Percentiles rank a stretch among this genome's conserved stretches.
Conservation (phyloP, 2,888 invertebrate genomes). For the Caenorhabditis afra region DNA sequence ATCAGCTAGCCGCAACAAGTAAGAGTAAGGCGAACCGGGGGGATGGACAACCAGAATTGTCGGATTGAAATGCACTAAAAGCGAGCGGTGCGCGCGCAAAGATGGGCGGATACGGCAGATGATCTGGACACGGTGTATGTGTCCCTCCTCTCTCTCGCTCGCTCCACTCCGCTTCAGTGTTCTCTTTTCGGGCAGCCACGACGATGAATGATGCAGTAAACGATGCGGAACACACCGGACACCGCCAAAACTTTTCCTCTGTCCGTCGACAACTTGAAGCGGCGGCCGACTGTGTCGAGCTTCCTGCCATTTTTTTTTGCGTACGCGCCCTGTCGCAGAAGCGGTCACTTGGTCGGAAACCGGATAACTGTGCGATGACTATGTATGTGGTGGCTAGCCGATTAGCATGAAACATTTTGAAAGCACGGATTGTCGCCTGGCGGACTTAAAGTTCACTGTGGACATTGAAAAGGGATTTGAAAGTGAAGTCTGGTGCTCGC, state of each 20-base stretch:
- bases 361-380: constrained; percentile 22
- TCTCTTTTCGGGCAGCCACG: constrained; percentile 35
- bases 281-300: constrained; percentile 48
- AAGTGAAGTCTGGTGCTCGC: not conserved
- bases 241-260: constrained; percentile 29
- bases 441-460: not conserved
- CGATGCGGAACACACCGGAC: constrained; percentile 59
- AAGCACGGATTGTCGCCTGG: not conserved
- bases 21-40: constrained; percentile 14
- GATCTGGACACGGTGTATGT: constrained; percentile 56
- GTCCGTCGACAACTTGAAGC: constrained; percentile 48
- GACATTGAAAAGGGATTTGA: not conserved
- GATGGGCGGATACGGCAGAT: constrained; percentile 60
- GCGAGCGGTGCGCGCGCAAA: constrained; percentile 48
- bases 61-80: constrained; percentile 62
- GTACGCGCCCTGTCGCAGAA: not conserved
- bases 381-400: constrained; percentile 2
- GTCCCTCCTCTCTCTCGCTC: constrained; percentile 23
- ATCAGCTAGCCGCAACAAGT: constrained; percentile 4
- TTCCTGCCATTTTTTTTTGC: constrained; percentile 49
- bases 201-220: constrained; percentile 45
- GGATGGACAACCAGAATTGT: constrained; percentile 34
- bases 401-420: constrained; percentile 26
- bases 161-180: constrained; percentile 33
- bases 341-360: constrained; percentile 37